Conservation (phyloP, 1,140 invertebrate genomes). For the Ctenoplectra terminalis region DNA sequence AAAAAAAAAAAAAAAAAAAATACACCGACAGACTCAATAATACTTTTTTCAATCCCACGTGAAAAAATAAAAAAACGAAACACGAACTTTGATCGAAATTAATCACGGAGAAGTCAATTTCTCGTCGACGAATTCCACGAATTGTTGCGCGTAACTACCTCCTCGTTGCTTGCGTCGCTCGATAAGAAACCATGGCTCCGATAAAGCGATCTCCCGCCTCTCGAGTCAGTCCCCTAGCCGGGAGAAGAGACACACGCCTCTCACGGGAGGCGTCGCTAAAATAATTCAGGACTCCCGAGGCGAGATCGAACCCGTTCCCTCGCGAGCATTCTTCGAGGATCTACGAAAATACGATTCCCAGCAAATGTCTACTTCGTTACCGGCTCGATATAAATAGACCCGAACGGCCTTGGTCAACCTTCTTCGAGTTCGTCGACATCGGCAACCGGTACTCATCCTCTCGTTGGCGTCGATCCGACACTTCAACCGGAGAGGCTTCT, state of each 20-base stretch:
- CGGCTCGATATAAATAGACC: conserved; percentile 65
- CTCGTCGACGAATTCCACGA: background rate
- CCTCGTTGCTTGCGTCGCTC: too few relatives aligned
- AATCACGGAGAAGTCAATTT: background rate
- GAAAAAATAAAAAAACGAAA: background rate
- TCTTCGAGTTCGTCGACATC: conserved; percentile 64
- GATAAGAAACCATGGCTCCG: background rate
- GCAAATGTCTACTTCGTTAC: conserved; percentile 63
- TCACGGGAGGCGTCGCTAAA: conserved; percentile 2
- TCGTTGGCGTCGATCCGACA: background rate
- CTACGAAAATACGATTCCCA: conserved; percentile 62
- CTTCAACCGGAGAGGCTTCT: background rate
- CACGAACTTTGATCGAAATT: background rate
- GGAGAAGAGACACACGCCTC: background rate
- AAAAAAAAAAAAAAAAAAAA: too few relatives aligned
- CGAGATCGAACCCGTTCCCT: background rate
- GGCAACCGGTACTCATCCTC: conserved; percentile 43
- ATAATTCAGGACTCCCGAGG: conserved; percentile 36
- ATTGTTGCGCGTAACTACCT: too few relatives aligned
- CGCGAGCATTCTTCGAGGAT: conserved; percentile 36
- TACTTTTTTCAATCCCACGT: background rate
- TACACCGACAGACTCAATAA: too few relatives aligned
- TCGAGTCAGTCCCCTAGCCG: background rate
- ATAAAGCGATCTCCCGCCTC: background rate
- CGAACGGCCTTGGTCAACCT: conserved; percentile 69